Evolutionary conservation across 2,113 vertebrate genomes (phyloP), one percentile per base, ranked within the genome.

Genomic region (Macrotis lagotis): DNA sequence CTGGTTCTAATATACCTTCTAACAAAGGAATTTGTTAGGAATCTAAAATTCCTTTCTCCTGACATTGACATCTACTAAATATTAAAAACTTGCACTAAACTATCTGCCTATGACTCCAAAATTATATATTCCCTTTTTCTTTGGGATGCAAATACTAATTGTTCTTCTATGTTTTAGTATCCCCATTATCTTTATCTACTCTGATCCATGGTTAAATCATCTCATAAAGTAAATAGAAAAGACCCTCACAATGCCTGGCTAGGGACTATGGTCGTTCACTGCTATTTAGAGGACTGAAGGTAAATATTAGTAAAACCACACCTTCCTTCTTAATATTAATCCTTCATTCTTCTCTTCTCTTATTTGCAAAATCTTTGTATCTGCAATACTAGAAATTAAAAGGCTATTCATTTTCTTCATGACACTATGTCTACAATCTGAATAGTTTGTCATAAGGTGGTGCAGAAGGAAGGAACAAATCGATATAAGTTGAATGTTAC

Each of bases 321-420:
- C 31, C 24, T 4, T 83, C 51, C 7, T 8, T 1, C 88, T n/a
- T 49, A n/a, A 51, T 7, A 2, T 48, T 52, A n/a, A 53, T 9
- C 88, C 37, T 48, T n/a, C 48, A 88, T 59, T 88, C 12, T 12
- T 90, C n/a, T 90, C 55, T 91, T 48, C 88, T 66, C 0, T 44
- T 48, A 51, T 37, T 48, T 49, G 55, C 50, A 53, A 22, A 31
- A 37, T 83, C 51, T 96, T 95, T 91, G 48, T 90, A 90, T 91
- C 91, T 52, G 50, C 19, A 50, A 55, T 89, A 83, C 25, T 66
- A 94, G 52, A 95, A 51, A 1, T 94, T 92, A 66, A 50, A 26
- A 66, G 7, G 37, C n/a, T 50, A 90, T 92, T 16, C 90, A 28
- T 1, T 19, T 90, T 51, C 53, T 94, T 91, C 91, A 93, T 26